Base-by-base conservation (phyloP, 2,113 vertebrate genomes). In the Callipepla californica region DNA sequence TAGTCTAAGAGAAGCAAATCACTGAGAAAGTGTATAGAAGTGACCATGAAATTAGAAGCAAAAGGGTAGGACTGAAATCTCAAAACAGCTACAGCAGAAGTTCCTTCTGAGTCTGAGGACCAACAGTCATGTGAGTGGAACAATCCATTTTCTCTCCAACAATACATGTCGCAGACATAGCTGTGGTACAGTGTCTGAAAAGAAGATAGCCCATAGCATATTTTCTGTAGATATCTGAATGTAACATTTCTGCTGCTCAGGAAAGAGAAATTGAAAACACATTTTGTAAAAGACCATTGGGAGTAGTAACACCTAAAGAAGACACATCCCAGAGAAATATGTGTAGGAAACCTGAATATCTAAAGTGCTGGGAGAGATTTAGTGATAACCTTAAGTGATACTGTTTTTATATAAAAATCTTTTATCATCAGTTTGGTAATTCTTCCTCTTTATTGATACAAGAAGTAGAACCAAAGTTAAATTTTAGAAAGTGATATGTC, bases 381-480 rank as follows among this genome's bases (percentile, higher is more conserved):
- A 58, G 19, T 0, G 1, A 74, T 51, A 62, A 69, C 5, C 22
- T 74, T 59, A 74, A 80, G 28, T 9, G 21, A 63, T 59, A 61
- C 13, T 0, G 17, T 82, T 38, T 87, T 75, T 0, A 3, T 50
- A 68, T n/a, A 80, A 94, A 89, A 82, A 74, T 58, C 16, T 55
- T 30, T 62, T 66, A 87, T 68, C 67, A 34, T 25, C 3, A 2
- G 0, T 0, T 21, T 87, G 48, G 63, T 55, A 25, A 8, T 15
- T 92, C 48, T 87, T 28, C 5, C n/a, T 11, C 28, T 70, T 89
- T 62, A 44, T 8, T 80, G 47, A 76, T n/a, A 73, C 80, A 93
- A 92, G 53, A 26, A 73, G 42, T 81, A 89, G 93, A 87, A 85
- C 61, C 34, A 73, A 82, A 89, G 32, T n/a, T 59, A 62, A 74